Base-by-base conservation (phyloP, 1,140 invertebrate genomes). In the Saxidomus purpurata region DNA sequence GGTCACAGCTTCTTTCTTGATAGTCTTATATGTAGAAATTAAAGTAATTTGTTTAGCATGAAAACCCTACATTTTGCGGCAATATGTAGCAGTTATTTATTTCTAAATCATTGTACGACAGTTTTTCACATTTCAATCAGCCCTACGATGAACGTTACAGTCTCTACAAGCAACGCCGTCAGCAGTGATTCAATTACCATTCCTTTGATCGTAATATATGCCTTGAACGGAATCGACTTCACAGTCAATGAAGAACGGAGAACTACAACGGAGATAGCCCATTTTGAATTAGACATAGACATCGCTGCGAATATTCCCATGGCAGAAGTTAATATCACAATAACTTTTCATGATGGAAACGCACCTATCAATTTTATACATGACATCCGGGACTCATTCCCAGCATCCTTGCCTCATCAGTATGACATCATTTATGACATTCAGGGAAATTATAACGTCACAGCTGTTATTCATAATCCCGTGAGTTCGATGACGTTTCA, bases 391-490 rank as follows among this genome's bases (percentile, higher is more conserved):
- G 31, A 79, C 15, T 28, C 28, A 49, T 3, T 79, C 11, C 76
- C 76, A 40, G 31, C n/a, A 1, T 31, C 49, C 36, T n/a, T 47
- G 17, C 76, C 40, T 6, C 31, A 52, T 17, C 31, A 19, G 22
- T 9, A 79, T 34, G 28, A 47, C 19, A 28, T 79, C 25, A 79
- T 36, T 34, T 79, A 79, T 38, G 43, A 31, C n/a, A 34, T 38
- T 6, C 76, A 79, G 31, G 76, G 76, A 52, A 40, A 79, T 55
- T 79, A 79, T 52, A 79, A 79, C 13, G 76, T 55, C 25, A 79
- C 76, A 9, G 31, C 49, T 19, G 25, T 8, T 9, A 19, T 79
- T 3, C 49, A 55, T 0, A 79, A 55, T 36, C 76, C 76, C 0
- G 19, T 79, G 2, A 22, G 22, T 55, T 55, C n/a, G 1, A 34